A percentile compares a stretch with the other conserved stretches of the same genome.
Evolutionary conservation across 2,797 vertebrate genomes (phyloP).

Genomic region (Eidolon dupreanum): DNA sequence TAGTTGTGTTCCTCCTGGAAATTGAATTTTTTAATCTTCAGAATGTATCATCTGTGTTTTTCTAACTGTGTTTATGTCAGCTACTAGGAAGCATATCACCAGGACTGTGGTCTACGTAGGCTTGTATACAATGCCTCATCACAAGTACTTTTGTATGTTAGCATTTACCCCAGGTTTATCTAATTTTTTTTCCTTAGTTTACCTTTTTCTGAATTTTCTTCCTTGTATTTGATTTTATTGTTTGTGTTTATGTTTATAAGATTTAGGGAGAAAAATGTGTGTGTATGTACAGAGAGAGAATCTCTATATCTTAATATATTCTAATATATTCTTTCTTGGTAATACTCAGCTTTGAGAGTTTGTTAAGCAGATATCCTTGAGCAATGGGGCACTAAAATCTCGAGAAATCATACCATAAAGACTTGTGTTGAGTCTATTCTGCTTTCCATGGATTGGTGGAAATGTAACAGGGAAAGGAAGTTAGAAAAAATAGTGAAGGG

Average conservation of each 20-base stretch:
- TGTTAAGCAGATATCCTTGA: constrained; percentile 34
- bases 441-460: neutral
- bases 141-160: neutral
- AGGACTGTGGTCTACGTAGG: neutral
- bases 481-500: neutral
- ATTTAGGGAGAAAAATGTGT: neutral
- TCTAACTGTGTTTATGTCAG: neutral
- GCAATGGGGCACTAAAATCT: neutral
- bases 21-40: neutral
- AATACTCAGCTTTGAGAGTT: neutral
- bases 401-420: neutral
- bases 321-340: constrained; percentile 22
- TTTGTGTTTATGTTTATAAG: constrained; percentile 1
- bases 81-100: neutral
- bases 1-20: constrained; percentile 8
- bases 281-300: neutral
- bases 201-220: constrained; percentile 4
- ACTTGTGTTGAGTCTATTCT: neutral
- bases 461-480: neutral
- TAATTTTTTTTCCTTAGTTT: constrained; percentile 17
- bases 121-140: neutral
- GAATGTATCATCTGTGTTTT: neutral
- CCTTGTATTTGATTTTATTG: constrained; percentile 7
- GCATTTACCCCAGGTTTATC: neutral
- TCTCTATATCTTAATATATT: neutral